These are phyloP conservation scores for Festucalex cinctus DNA, from an alignment of 2,113 vertebrate genomes.

Conservation along the genomic window DNA sequence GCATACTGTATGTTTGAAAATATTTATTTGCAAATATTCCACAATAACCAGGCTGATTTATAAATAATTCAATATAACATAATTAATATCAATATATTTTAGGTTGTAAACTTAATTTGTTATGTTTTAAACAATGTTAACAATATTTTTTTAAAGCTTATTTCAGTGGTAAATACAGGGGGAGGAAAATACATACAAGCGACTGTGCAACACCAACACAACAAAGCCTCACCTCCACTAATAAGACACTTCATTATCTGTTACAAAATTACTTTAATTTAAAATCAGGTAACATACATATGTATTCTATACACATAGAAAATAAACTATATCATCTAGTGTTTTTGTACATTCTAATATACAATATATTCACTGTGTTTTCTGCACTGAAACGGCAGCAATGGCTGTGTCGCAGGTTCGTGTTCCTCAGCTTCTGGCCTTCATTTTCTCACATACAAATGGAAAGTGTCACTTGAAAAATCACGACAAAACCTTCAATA, in stretches of 20 bases:
- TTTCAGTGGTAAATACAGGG: constrained; percentile 68
- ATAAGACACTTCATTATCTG: constrained; percentile 78
- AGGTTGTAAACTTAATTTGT: constrained; percentile 67
- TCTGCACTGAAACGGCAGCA: constrained; percentile 68
- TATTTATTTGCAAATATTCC: constrained; percentile 69
- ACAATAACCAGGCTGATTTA: constrained; percentile 66
- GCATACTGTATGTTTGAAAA: constrained; percentile 52
- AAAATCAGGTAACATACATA: constrained; percentile 72
- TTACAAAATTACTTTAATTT: constrained; percentile 79
- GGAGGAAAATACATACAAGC: constrained; percentile 60
- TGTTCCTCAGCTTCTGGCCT: constrained; percentile 46
- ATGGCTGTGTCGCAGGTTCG: constrained; percentile 54
- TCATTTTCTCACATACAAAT: constrained; percentile 37
- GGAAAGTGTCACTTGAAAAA: constrained; percentile 38
- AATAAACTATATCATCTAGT: constrained; percentile 72
- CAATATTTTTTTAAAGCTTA: constrained; percentile 71
- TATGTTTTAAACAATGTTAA: constrained; percentile 70
- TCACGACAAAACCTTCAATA: constrained; percentile 35
- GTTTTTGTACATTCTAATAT: constrained; percentile 69
- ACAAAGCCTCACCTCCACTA: constrained; percentile 59
- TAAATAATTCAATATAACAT: constrained; percentile 64
- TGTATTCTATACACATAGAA: constrained; percentile 73
- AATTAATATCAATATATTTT: constrained; percentile 64
- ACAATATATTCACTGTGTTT: constrained; percentile 68
- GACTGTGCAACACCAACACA: constrained; percentile 68